A percentile compares a stretch with the other conserved stretches of the same genome.
Conservation (phyloP, 2,113 vertebrate species). For the Clarias magur region DNA sequence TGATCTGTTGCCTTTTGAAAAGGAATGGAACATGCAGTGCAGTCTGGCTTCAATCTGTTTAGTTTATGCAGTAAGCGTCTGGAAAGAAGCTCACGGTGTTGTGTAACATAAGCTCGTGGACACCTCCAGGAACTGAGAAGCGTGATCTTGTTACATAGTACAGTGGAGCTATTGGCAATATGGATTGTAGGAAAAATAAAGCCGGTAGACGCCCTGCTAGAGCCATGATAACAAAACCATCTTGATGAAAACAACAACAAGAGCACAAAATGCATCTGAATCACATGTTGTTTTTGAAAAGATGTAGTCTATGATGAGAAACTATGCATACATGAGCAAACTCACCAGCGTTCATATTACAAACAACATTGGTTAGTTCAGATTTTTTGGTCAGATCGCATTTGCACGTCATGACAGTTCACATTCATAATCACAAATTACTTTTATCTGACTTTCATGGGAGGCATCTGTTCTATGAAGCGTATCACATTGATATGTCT, state of each 20-base stretch:
- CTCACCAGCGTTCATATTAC: neutral
- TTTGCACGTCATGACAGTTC: too few species aligned
- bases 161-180: neutral
- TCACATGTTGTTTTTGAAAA: neutral
- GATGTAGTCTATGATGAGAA: neutral
- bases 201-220: neutral
- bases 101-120: slow-evolving; percentile 1
- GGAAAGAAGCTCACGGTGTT: neutral
- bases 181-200: neutral
- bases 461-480: too few species aligned
- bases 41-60: neutral
- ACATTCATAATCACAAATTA: too few species aligned
- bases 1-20: slow-evolving; percentile 31
- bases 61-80: neutral
- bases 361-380: too few species aligned
- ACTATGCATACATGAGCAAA: neutral
- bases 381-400: too few species aligned
- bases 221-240: neutral
- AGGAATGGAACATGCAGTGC: slow-evolving; percentile 33
- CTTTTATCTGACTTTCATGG: too few species aligned
- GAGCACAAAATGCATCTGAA: neutral
- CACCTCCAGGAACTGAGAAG: neutral
- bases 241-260: neutral
- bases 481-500: too few species aligned
- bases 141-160: neutral